Percentiles rank a stretch among this genome's conserved stretches.
Evolutionary conservation across 2,113 vertebrate species (phyloP).

Genomic region (Calyptommatus sinebrachiatus): DNA sequence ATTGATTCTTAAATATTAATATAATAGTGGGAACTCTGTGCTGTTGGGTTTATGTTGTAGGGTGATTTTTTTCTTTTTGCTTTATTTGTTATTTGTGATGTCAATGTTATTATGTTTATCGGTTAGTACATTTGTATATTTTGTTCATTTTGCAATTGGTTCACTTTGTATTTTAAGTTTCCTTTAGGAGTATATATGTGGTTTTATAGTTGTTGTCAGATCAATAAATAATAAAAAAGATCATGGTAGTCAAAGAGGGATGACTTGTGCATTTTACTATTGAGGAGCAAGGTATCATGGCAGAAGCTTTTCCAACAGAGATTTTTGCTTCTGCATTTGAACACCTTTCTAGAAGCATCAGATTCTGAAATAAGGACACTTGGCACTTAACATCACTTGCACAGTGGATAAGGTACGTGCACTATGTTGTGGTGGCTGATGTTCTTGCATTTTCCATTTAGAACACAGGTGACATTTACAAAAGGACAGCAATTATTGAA

Average conservation of each 20-base stretch:
- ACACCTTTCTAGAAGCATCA: neutral
- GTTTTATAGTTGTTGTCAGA: too few species aligned
- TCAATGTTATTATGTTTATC: too few species aligned
- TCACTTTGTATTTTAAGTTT: too few species aligned
- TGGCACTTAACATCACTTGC: neutral
- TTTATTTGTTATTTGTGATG: too few species aligned
- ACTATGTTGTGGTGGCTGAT: constrained; percentile 6
- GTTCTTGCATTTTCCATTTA: constrained; percentile 7
- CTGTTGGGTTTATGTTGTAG: too few species aligned
- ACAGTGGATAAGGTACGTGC: neutral
- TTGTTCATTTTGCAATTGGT: too few species aligned
- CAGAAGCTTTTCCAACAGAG: neutral
- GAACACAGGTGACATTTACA: neutral
- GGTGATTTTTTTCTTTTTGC: too few species aligned
- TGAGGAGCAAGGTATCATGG: neutral
- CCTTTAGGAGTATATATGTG: too few species aligned
- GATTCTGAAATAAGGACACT: constrained; percentile 10
- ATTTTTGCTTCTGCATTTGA: rapidly evolving
- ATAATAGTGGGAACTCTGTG: too few species aligned
- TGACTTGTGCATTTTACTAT: neutral
- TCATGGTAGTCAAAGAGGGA: neutral
- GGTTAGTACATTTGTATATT: too few species aligned
- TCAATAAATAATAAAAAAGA: too few species aligned
- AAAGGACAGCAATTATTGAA: constrained; percentile 31
- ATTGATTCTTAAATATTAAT: too few species aligned